phyloP scores from a whole-genome alignment of 2,888 invertebrate species.

The Odontothrips loti region DNA sequence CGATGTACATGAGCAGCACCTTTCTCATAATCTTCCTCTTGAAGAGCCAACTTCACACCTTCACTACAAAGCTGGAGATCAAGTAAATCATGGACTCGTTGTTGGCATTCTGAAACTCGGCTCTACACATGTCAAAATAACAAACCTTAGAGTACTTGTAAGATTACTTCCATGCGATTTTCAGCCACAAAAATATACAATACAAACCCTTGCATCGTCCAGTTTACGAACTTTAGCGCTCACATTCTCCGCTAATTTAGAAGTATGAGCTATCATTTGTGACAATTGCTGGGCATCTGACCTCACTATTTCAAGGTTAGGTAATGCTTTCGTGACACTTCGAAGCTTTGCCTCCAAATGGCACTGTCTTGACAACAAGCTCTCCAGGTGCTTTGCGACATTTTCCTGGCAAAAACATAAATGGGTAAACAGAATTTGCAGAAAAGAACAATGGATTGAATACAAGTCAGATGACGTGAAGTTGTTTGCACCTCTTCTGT shows the following conservation, averaged over 20 bases:
- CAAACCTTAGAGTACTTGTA: slow-evolving; percentile 5
- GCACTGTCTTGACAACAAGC: slow-evolving; percentile 67
- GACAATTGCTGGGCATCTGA: slow-evolving; percentile 75
- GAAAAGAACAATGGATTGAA: background rate
- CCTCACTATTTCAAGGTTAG: slow-evolving; percentile 71
- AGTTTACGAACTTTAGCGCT: slow-evolving; percentile 92
- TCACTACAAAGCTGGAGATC: slow-evolving; percentile 94
- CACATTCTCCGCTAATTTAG: slow-evolving; percentile 85
- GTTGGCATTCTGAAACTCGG: slow-evolving; percentile 89
- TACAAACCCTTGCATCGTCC: slow-evolving; percentile 80
- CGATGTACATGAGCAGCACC: slow-evolving; percentile 94
- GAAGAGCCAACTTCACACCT: slow-evolving; percentile 92
- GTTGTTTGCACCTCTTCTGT: background rate
- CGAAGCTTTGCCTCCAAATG: slow-evolving; percentile 75
- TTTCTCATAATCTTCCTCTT: slow-evolving; percentile 93
- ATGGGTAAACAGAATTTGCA: background rate
- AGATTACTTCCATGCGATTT: slow-evolving; percentile 31
- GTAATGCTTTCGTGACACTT: slow-evolving; percentile 73
- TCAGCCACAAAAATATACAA: slow-evolving; percentile 27
- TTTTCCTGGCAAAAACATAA: slow-evolving; percentile 53
- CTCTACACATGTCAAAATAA: slow-evolving; percentile 53
- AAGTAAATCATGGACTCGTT: slow-evolving; percentile 88
- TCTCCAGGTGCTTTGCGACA: slow-evolving; percentile 65
- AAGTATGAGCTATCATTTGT: slow-evolving; percentile 81
- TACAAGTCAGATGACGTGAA: background rate